Base-by-base conservation (phyloP, 2,888 invertebrate genomes). In the Achlya flavicornis region DNA sequence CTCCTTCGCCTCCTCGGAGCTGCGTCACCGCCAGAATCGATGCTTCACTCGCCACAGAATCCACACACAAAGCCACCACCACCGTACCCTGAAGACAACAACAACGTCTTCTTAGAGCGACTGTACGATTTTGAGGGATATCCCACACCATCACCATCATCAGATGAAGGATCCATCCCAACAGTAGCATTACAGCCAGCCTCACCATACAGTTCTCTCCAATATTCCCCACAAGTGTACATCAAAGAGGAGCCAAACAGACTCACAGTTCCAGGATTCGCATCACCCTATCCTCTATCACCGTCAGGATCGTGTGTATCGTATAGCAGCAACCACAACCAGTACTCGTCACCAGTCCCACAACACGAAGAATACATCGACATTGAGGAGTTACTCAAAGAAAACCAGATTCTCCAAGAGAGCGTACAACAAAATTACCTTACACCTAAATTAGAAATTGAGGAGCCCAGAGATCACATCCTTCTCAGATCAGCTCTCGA, bases 401-500 rank as follows among this genome's bases (percentile, higher is more conserved):
- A 94, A 71, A 95, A 95, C 74, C 94, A 94, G 74, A 92, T 93
- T 65, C 76, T 92, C 14, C 94, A 94, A 85, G 94, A 94, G 41
- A 90, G 88, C 69, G 80, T 85, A 75, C 94, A 87, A 67, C 91
- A 89, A 14, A 84, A 71, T 78, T 92, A 85, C 73, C 76, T 93
- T 65, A 92, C 91, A 64, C 95, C 95, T 63, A 95, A 95, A 84
- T 87, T 94, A 65, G 95, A 95, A 80, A 85, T 93, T 1, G 94
- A 92, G 68, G 92, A 93, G 66, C 94, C 94, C 10, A 94, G 95
- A 78, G 96, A 97, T 84, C 97, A 98, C 88, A 96, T 96, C 80
- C 90, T 97, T 62, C 86, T 98, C 64, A 94, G 97, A 66, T 97
- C 98, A 81, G 97, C 97, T 63, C 90, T 98, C 62, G 95, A 97